Conservation (phyloP, 2,888 invertebrate species). For the Drosophila pseudotakahashii region DNA sequence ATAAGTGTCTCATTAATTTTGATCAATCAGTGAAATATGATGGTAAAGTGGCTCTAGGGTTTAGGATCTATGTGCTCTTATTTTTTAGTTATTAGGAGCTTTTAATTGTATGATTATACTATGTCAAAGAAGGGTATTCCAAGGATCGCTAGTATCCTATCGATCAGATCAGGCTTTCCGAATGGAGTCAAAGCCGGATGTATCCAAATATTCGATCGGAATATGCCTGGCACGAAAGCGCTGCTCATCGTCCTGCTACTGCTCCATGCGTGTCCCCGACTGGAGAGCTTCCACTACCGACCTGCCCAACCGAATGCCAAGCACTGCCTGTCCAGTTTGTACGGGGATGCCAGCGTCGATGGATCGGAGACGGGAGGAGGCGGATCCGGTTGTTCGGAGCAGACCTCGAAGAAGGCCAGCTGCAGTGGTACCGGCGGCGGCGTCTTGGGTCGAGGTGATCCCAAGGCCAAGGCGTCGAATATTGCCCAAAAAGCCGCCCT, state of each 20-base stretch:
- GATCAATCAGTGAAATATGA: too few relatives aligned
- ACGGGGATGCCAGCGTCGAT: background rate
- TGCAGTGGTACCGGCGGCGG: background rate
- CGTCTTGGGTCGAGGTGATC: constrained; percentile 21
- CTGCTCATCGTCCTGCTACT: constrained; percentile 39
- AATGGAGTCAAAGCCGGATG: constrained; percentile 3
- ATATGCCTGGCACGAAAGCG: constrained; percentile 33
- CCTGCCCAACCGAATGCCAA: constrained; percentile 5
- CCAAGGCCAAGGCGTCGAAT: constrained; percentile 86
- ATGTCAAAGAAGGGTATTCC: background rate
- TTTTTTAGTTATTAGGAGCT: too few relatives aligned
- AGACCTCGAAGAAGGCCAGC: background rate
- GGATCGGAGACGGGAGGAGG: background rate
- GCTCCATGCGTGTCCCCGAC: constrained; percentile 25
- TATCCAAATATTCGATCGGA: constrained; percentile 22
- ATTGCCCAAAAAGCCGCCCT: constrained; percentile 91
- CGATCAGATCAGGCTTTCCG: constrained; percentile 13
- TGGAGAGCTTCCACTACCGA: constrained; percentile 44
- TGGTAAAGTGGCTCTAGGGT: too few relatives aligned
- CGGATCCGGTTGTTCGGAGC: background rate
- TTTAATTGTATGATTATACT: too few relatives aligned
- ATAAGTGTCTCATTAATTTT: too few relatives aligned
- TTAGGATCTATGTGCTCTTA: too few relatives aligned
- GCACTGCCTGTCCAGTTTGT: constrained; percentile 7
- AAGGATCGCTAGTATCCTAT: too few relatives aligned